A percentile compares a stretch with the other conserved stretches of the same genome.
These are phyloP conservation scores for Girardia tigrina DNA, from an alignment of 2,888 invertebrate genomes.

Conservation along the genomic window DNA sequence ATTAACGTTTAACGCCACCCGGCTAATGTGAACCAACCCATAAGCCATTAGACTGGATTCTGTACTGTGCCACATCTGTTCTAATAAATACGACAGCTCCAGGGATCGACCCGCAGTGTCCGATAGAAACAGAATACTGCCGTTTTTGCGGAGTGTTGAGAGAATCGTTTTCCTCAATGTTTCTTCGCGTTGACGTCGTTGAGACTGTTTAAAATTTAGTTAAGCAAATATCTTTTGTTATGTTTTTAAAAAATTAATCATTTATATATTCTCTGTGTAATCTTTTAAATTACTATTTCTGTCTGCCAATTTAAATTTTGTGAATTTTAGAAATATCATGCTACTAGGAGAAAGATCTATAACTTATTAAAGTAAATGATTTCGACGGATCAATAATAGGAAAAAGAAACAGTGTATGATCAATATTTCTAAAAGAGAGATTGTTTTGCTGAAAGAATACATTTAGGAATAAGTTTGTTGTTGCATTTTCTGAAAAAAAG, in stretches of 20 bases:
- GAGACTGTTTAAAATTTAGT: constrained; percentile 57
- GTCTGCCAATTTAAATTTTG: not conserved
- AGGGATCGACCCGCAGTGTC: constrained; percentile 91
- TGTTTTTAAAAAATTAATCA: no score
- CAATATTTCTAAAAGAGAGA: no score
- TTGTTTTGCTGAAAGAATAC: no score
- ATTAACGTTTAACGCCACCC: constrained; percentile 92
- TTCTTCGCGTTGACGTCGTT: constrained; percentile 77
- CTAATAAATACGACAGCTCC: constrained; percentile 83
- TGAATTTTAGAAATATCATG: not conserved
- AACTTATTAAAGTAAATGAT: no score
- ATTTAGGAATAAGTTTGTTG: no score
- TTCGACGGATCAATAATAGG: no score
- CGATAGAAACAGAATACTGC: constrained; percentile 83
- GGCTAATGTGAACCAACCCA: constrained; percentile 77
- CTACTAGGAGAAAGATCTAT: not conserved
- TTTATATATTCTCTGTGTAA: not conserved
- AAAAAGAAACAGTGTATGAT: no score
- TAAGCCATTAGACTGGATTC: constrained; percentile 88
- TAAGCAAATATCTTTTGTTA: no score
- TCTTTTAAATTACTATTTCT: not conserved
- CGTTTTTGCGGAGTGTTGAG: constrained; percentile 77
- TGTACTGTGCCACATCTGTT: constrained; percentile 80
- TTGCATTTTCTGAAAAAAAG: no score
- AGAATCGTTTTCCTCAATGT: constrained; percentile 67